A percentile compares a stretch with the other conserved stretches of the same genome.
Evolutionary conservation across 1,140 invertebrate species (phyloP).

Genomic region (Tetragnatha versicolor): DNA sequence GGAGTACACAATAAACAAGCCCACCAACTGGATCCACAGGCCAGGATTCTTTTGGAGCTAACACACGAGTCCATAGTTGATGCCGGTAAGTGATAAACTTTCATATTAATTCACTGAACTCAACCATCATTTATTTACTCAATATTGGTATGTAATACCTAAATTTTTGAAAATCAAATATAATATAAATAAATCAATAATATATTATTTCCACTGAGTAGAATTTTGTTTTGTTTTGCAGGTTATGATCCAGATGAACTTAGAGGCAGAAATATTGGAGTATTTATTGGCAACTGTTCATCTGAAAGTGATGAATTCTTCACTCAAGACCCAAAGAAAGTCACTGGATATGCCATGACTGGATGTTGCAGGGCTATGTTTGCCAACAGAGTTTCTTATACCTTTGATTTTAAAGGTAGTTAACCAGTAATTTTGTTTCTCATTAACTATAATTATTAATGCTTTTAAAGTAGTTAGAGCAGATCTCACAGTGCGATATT

Average conservation of each 20-base stretch:
- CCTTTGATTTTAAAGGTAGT: constrained; percentile 84
- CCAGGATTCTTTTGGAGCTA: constrained; percentile 88
- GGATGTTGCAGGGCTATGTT: constrained; percentile 95
- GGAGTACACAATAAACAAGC: constrained; percentile 93
- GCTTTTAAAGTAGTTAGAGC: no score
- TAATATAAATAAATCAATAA: no score
- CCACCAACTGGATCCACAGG: constrained; percentile 93
- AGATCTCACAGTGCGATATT: no score
- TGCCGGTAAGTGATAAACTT: no score
- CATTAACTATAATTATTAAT: no score
- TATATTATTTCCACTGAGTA: no score
- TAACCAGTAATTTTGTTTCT: no score
- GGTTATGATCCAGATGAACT: constrained; percentile 62
- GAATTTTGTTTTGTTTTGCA: constrained; percentile 14
- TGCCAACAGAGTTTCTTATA: constrained; percentile 92
- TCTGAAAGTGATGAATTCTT: constrained; percentile 87
- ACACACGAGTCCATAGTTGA: constrained; percentile 95
- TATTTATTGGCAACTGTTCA: constrained; percentile 86
- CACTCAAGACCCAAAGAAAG: constrained; percentile 64
- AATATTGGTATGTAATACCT: no score
- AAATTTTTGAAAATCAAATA: no score
- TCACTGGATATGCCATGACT: constrained; percentile 91
- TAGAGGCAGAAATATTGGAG: constrained; percentile 78
- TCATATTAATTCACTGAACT: no score
- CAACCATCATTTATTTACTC: no score